Percentiles rank a stretch among this genome's conserved stretches.
Evolutionary conservation across 2,888 invertebrate genomes (phyloP).

Genomic region (Tinea semifulvella): DNA sequence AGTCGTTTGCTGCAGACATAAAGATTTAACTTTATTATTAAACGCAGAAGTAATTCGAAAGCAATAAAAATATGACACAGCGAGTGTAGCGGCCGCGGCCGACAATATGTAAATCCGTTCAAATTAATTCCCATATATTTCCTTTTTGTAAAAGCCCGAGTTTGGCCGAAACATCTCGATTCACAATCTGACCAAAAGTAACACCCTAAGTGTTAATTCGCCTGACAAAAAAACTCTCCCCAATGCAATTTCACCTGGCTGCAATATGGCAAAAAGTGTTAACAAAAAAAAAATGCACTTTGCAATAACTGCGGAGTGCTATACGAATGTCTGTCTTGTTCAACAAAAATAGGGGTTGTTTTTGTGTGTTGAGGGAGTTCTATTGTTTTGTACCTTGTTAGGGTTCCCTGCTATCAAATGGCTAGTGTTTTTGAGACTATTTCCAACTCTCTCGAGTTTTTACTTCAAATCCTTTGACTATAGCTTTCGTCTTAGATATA

Average conservation of each 20-base stretch:
- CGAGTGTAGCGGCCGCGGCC: too few relatives aligned
- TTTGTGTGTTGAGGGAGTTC: not conserved
- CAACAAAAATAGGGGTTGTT: not conserved
- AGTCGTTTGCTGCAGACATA: too few relatives aligned
- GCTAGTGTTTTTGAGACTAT: conserved; percentile 4
- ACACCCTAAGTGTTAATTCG: conserved; percentile 9
- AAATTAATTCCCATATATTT: not conserved
- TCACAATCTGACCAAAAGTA: conserved; percentile 3
- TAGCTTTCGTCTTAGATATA: too few relatives aligned
- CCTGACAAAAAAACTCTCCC: conserved; percentile 2
- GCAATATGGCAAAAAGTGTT: conserved; percentile 6
- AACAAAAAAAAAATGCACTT: conserved; percentile 5
- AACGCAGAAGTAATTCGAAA: too few relatives aligned
- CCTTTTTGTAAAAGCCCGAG: not conserved
- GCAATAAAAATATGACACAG: too few relatives aligned
- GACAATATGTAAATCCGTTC: not conserved
- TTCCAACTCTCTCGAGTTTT: not conserved
- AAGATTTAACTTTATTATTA: too few relatives aligned
- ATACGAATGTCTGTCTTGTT: not conserved
- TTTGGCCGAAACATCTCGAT: not conserved
- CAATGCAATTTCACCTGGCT: conserved; percentile 11
- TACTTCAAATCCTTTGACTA: too few relatives aligned
- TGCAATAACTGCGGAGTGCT: not conserved
- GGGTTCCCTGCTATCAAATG: conserved; percentile 6
- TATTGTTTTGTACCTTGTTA: conserved; percentile 10